Conservation (phyloP, 1,140 invertebrate genomes). For the Calosoma granatense region DNA sequence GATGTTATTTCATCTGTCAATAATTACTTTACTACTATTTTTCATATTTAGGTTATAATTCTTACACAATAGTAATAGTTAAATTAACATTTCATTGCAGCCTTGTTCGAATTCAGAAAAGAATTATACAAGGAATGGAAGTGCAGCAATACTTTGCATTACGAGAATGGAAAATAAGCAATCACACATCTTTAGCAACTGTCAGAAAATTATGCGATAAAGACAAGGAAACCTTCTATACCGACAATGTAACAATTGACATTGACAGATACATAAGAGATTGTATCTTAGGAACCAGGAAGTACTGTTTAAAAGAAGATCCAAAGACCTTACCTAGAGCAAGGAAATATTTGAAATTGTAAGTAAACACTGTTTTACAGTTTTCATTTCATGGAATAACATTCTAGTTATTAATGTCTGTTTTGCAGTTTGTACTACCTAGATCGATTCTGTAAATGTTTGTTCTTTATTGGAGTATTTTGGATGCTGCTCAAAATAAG, state of each 20-base stretch:
- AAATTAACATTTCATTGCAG: conserved; percentile 29
- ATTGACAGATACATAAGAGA: neutral
- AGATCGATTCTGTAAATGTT: too few species aligned
- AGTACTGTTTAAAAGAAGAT: neutral
- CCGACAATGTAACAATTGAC: neutral
- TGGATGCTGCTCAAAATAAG: too few species aligned
- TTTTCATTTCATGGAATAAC: too few species aligned
- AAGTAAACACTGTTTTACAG: too few species aligned
- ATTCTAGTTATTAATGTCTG: too few species aligned
- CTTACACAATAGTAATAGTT: too few species aligned
- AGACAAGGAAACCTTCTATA: neutral
- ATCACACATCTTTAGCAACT: neutral
- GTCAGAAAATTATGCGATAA: neutral
- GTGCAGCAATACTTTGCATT: conserved; percentile 63
- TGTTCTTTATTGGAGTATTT: too few species aligned
- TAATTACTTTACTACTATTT: too few species aligned
- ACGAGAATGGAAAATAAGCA: conserved; percentile 53
- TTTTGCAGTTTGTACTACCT: too few species aligned
- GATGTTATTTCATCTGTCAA: too few species aligned
- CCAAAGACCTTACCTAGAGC: neutral
- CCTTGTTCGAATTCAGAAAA: conserved; percentile 42
- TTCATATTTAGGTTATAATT: too few species aligned
- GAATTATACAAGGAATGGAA: conserved; percentile 39
- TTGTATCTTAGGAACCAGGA: neutral
- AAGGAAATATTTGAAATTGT: neutral